Conservation (phyloP, 2,797 vertebrate genomes). For the Platalea minor region DNA sequence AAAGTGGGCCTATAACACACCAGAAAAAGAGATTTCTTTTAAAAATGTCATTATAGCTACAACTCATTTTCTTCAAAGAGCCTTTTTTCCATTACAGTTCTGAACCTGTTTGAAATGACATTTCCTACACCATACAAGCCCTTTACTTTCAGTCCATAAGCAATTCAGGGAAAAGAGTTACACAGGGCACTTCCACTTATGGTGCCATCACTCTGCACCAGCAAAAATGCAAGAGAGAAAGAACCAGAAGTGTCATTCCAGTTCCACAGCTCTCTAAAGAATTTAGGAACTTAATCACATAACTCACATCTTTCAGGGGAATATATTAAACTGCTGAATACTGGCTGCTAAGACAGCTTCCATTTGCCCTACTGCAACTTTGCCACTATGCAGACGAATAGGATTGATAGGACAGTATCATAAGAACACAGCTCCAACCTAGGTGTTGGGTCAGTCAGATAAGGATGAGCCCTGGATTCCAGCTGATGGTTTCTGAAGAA, state of each 20-base stretch:
- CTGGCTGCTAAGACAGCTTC: background rate
- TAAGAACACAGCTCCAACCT: background rate
- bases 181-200: rapidly evolving
- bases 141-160: background rate
- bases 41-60: background rate
- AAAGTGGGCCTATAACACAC: background rate
- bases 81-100: background rate
- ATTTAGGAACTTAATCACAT: background rate
- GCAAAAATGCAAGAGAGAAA: background rate
- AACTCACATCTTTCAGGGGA: background rate
- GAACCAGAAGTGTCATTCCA: background rate
- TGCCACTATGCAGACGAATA: background rate
- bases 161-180: background rate
- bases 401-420: background rate
- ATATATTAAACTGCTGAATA: background rate
- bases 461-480: background rate
- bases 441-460: background rate
- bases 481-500: background rate
- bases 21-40: background rate
- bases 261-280: background rate
- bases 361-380: background rate
- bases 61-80: background rate
- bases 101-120: background rate
- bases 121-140: background rate
- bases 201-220: background rate